Conservation (phyloP, 2,888 invertebrate species). For the Eubasilissa splendida region DNA sequence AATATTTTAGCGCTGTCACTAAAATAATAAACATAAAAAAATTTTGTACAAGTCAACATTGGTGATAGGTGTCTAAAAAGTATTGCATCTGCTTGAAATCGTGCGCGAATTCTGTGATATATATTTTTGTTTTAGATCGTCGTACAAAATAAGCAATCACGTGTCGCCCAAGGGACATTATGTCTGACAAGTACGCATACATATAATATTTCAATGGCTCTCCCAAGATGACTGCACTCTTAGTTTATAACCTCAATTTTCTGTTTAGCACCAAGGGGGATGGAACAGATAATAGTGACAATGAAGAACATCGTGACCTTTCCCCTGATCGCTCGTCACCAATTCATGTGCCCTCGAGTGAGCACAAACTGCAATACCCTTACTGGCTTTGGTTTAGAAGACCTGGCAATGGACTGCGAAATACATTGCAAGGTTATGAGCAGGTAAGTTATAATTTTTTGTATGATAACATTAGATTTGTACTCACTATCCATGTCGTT, state of each 20-base stretch:
- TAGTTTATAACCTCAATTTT: slow-evolving; percentile 52
- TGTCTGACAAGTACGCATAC: slow-evolving; percentile 53
- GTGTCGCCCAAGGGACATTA: slow-evolving; percentile 54
- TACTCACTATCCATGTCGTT: neutral
- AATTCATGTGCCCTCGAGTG: slow-evolving; percentile 83
- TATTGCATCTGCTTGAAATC: slow-evolving; percentile 42
- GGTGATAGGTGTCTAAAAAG: slow-evolving; percentile 38
- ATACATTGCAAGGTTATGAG: slow-evolving; percentile 67
- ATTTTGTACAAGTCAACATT: slow-evolving; percentile 27
- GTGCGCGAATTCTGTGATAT: slow-evolving; percentile 41
- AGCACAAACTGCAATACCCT: slow-evolving; percentile 93
- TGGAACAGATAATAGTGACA: slow-evolving; percentile 54
- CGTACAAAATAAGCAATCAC: slow-evolving; percentile 49
- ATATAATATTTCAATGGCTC: slow-evolving; percentile 28
- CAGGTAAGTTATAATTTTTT: slow-evolving; percentile 63
- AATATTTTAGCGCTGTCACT: slow-evolving; percentile 16
- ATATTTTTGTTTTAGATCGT: slow-evolving; percentile 49
- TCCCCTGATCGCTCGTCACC: slow-evolving; percentile 62
- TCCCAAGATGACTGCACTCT: slow-evolving; percentile 13
- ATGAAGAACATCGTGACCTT: slow-evolving; percentile 48
- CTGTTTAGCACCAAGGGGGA: slow-evolving; percentile 54
- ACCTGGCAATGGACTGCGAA: slow-evolving; percentile 69
- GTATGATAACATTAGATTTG: neutral
- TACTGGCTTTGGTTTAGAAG: slow-evolving; percentile 93
- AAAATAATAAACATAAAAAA: neutral